phyloP scores from a whole-genome alignment of 2,113 vertebrate genomes.

The Charina bottae region DNA sequence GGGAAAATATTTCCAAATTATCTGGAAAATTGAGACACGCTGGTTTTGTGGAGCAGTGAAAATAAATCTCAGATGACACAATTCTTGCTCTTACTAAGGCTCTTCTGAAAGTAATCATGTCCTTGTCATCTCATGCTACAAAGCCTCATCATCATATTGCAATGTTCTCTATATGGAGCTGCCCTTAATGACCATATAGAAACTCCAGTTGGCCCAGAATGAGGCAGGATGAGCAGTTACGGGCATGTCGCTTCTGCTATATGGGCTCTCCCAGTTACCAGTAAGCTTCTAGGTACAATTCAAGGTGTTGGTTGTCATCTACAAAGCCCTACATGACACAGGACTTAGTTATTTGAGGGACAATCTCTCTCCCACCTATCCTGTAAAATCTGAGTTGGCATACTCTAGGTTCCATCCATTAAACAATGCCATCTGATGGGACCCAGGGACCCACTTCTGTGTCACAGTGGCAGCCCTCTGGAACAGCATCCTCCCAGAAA shows the following conservation, averaged over 20 bases:
- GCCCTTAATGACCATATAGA: neutral
- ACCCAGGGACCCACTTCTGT: neutral
- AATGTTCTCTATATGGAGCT: neutral
- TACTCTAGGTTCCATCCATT: neutral
- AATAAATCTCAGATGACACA: neutral
- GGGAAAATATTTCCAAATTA: neutral
- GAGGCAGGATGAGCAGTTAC: neutral
- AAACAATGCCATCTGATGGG: neutral
- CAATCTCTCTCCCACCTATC: neutral
- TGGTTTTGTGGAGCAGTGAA: neutral
- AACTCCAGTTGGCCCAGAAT: neutral
- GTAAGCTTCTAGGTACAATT: too few species aligned
- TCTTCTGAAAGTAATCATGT: neutral
- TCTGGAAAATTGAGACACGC: neutral
- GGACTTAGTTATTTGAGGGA: neutral
- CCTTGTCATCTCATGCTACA: neutral
- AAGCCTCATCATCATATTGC: neutral
- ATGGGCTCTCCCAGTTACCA: neutral
- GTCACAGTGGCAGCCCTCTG: neutral
- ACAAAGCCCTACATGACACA: neutral
- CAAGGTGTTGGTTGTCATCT: neutral
- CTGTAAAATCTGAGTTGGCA: neutral
- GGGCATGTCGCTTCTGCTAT: neutral
- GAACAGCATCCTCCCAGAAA: neutral
- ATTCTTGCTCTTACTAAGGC: slow-evolving; percentile 4